phyloP scores from a whole-genome alignment of 30 jellyfish, hydroid and myxozoan genomes.

The Pseudorhiza aurosa region DNA sequence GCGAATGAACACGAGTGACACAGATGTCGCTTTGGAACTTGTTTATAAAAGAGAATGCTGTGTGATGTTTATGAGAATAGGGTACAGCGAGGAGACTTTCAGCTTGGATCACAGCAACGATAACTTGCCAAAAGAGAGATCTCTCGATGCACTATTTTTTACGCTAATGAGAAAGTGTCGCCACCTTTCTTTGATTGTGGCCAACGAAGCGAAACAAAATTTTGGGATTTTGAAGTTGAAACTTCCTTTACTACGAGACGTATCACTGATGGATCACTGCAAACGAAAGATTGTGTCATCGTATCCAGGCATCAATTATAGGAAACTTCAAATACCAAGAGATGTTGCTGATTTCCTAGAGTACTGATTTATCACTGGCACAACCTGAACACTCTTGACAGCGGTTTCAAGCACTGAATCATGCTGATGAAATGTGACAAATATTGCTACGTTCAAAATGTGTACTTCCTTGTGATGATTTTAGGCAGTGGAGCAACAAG shows the following conservation, averaged over 20 bases:
- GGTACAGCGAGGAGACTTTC: conserved; percentile 6
- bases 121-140: conserved; percentile 12
- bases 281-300: conserved; percentile 6
- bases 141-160: conserved; percentile 20
- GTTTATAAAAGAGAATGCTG: conserved; percentile 22
- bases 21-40: conserved; percentile 6
- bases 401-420: neutral
- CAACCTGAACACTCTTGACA: neutral
- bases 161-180: conserved; percentile 29
- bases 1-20: neutral
- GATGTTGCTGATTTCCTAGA: conserved; percentile 20
- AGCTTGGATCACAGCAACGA: conserved; percentile 47
- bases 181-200: conserved; percentile 28
- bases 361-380: neutral
- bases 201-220: conserved; percentile 14
- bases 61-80: conserved; percentile 36
- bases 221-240: conserved; percentile 29
- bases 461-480: too few species aligned
- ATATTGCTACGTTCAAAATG: too few species aligned
- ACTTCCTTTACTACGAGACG: conserved; percentile 21
- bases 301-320: neutral
- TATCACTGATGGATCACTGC: conserved; percentile 58
- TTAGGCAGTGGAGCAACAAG: too few species aligned
- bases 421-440: neutral
- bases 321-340: conserved; percentile 17